Evolutionary conservation across 2,797 vertebrate species (phyloP).

Genomic region (Tachyglossus aculeatus): DNA sequence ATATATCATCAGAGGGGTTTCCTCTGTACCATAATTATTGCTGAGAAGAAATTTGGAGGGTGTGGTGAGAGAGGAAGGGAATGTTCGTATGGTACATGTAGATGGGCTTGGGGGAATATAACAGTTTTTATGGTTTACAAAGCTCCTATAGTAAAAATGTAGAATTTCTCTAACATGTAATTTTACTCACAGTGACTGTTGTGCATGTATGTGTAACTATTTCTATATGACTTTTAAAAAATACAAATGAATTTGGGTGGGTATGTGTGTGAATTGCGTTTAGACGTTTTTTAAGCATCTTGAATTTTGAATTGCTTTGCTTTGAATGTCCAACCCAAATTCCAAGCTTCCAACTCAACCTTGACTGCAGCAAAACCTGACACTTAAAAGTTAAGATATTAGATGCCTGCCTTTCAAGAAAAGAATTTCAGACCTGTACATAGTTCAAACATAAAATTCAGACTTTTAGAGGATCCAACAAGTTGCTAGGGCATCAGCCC

Average conservation of each 20-base stretch:
- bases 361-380: constrained; percentile 39
- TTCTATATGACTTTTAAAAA: constrained; percentile 7
- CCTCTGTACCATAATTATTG: no score
- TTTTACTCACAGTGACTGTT: constrained; percentile 22
- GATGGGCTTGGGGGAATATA: no score
- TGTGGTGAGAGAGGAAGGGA: no score
- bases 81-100: no score
- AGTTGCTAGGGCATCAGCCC: constrained; percentile 52
- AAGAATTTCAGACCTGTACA: constrained; percentile 56
- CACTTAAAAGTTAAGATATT: constrained; percentile 55
- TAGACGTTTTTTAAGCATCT: constrained; percentile 5
- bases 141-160: no score
- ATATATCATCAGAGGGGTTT: no score
- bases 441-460: constrained; percentile 61
- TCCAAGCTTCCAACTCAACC: constrained; percentile 31
- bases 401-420: constrained; percentile 42
- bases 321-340: no score
- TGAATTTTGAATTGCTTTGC: constrained; percentile 17
- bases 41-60: no score
- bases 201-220: neutral
- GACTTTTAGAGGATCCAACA: constrained; percentile 61
- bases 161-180: neutral
- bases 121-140: no score
- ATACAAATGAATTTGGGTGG: no score
- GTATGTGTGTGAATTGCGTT: neutral